phyloP scores from a whole-genome alignment of 2,797 vertebrate genomes.

The Miopithecus talapoin region DNA sequence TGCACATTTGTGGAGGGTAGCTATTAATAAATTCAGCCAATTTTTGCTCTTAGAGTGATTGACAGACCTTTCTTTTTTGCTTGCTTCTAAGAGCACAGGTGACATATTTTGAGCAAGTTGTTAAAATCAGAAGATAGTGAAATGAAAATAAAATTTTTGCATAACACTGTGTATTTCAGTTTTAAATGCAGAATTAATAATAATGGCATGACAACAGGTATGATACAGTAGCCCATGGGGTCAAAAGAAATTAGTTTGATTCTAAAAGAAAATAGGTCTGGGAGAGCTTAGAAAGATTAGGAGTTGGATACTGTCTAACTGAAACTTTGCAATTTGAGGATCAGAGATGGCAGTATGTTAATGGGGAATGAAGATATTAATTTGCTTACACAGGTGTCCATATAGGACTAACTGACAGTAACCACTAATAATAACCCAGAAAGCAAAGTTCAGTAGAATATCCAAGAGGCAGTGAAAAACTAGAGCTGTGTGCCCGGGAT shows the following conservation, averaged over 20 bases:
- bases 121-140: not conserved
- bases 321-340: not conserved
- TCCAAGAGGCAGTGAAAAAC: not conserved
- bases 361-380: not conserved
- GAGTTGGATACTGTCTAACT: not conserved
- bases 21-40: not conserved
- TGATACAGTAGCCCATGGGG: no score
- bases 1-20: not conserved
- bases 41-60: not conserved
- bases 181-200: not conserved
- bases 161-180: not conserved
- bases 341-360: not conserved
- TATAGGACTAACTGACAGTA: not conserved
- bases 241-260: not conserved
- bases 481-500: not conserved
- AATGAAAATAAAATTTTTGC: not conserved
- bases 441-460: not conserved
- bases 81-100: not conserved
- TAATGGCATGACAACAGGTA: not conserved
- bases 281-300: not conserved
- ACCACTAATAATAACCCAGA: not conserved
- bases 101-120: not conserved
- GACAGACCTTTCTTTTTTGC: not conserved
- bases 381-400: not conserved
- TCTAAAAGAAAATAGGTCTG: not conserved